phyloP scores from a whole-genome alignment of 1,140 invertebrate genomes.

The Bombyx mandarina region DNA sequence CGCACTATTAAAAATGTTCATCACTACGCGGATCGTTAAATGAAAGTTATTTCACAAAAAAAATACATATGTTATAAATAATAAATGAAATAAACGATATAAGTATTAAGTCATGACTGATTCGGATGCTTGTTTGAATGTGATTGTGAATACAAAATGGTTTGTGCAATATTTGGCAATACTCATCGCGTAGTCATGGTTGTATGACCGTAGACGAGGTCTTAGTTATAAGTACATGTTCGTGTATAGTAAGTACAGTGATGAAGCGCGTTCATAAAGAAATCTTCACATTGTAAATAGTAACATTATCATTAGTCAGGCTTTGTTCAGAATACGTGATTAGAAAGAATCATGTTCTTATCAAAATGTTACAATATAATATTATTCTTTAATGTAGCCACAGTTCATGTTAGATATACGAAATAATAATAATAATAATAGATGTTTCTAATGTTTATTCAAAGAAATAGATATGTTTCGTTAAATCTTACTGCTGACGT shows the following conservation, averaged over 20 bases:
- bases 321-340: constrained; percentile 2
- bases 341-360: not conserved
- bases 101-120: constrained; percentile 2
- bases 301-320: not conserved
- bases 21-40: too few relatives aligned
- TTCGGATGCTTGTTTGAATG: constrained; percentile 3
- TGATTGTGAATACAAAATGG: constrained; percentile 2
- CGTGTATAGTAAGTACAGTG: constrained; percentile 28
- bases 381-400: not conserved
- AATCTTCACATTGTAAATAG: constrained; percentile 6
- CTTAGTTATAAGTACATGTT: constrained; percentile 71
- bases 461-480: too few relatives aligned
- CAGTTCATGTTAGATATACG: not conserved
- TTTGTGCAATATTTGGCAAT: constrained; percentile 68
- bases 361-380: not conserved
- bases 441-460: too few relatives aligned
- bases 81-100: too few relatives aligned
- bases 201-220: constrained; percentile 30
- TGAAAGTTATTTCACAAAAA: too few relatives aligned
- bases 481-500: too few relatives aligned
- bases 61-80: too few relatives aligned
- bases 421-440: not conserved
- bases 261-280: not conserved
- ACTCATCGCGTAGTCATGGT: constrained; percentile 60
- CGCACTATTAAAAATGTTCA: too few relatives aligned